These are phyloP conservation scores for Drosophila vallismaia DNA, from an alignment of 2,888 invertebrate genomes.

Conservation along the genomic window DNA sequence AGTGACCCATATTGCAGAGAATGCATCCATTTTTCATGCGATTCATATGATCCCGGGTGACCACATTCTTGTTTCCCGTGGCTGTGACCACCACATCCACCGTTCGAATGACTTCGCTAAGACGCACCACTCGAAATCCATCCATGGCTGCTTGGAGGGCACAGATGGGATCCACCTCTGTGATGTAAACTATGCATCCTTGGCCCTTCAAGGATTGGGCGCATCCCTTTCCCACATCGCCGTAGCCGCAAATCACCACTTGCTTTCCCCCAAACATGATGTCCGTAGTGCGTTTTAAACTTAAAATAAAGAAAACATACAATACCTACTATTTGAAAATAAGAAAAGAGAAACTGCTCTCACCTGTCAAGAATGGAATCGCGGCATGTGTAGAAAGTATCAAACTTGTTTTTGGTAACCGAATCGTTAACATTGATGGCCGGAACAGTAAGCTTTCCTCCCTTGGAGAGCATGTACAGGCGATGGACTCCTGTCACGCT, in stretches of 20 bases:
- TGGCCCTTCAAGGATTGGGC: slow-evolving; percentile 96
- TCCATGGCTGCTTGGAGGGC: slow-evolving; percentile 98
- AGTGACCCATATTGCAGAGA: slow-evolving; percentile 98
- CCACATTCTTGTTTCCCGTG: slow-evolving; percentile 97
- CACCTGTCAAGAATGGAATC: slow-evolving; percentile 94
- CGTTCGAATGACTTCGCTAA: slow-evolving; percentile 94
- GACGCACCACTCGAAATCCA: slow-evolving; percentile 95
- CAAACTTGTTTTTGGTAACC: slow-evolving; percentile 98
- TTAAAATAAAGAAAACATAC: slow-evolving; percentile 46
- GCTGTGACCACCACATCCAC: slow-evolving; percentile 98
- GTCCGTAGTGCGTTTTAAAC: slow-evolving; percentile 86
- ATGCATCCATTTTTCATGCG: slow-evolving; percentile 97
- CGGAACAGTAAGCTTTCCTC: slow-evolving; percentile 77
- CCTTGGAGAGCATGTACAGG: slow-evolving; percentile 86
- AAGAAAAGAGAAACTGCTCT: slow-evolving; percentile 8
- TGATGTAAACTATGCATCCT: slow-evolving; percentile 92
- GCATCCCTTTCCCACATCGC: slow-evolving; percentile 98
- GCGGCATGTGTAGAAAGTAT: slow-evolving; percentile 97
- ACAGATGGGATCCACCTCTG: slow-evolving; percentile 98
- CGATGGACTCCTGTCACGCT: slow-evolving; percentile 98
- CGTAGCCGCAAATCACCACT: slow-evolving; percentile 97
- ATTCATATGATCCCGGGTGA: slow-evolving; percentile 96
- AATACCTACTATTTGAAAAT: neutral
- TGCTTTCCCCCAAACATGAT: slow-evolving; percentile 99
- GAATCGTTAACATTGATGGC: slow-evolving; percentile 87